phyloP scores from a whole-genome alignment of 2,797 vertebrate genomes.

The Sebastes itinus region DNA sequence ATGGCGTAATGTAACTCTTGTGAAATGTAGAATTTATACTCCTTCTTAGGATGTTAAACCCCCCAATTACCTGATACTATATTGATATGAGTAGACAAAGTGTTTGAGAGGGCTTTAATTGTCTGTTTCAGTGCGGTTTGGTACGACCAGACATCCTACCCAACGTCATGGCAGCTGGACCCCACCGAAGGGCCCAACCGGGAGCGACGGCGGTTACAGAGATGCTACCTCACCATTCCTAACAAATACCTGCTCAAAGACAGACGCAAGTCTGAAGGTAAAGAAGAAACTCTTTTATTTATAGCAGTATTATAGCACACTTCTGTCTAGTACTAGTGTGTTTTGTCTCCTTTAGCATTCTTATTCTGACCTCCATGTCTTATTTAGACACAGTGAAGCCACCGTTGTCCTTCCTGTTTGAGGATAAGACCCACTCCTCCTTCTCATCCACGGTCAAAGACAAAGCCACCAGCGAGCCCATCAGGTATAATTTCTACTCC shows the following conservation, averaged over 20 bases:
- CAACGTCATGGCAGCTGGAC: conserved; percentile 97
- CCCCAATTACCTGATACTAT: neutral
- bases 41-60: neutral
- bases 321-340: neutral
- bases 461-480: conserved; percentile 98
- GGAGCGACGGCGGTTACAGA: conserved; percentile 93
- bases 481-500: conserved; percentile 83
- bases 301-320: neutral
- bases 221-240: conserved; percentile 97
- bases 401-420: conserved; percentile 93
- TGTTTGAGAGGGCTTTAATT: neutral
- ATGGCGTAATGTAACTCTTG: no score
- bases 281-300: neutral
- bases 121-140: conserved; percentile 89
- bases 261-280: conserved; percentile 92
- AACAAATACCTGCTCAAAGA: conserved; percentile 98
- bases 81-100: neutral
- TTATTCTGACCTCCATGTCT: conserved; percentile 19
- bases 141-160: conserved; percentile 93
- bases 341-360: neutral
- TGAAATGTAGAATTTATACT: no score
- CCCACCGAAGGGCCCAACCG: conserved; percentile 97
- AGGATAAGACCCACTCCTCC: conserved; percentile 97
- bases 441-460: conserved; percentile 99
- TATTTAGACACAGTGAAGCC: conserved; percentile 86